Conservation (phyloP, 2,888 invertebrate genomes). For the Conchocele bisecta region DNA sequence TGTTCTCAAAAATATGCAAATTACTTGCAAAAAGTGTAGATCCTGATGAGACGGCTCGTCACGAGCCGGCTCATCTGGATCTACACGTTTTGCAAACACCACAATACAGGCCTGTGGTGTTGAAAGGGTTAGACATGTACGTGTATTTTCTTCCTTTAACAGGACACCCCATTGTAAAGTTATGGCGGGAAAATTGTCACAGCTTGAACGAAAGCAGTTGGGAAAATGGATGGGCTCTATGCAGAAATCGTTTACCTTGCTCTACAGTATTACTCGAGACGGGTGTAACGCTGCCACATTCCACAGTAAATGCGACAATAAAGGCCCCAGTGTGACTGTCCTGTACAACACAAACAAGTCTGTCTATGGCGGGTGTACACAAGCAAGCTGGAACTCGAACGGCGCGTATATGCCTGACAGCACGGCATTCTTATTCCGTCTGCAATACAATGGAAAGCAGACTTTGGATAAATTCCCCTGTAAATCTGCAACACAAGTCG, state of each 20-base stretch:
- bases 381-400: constrained; percentile 17
- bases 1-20: too few relatives aligned
- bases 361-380: constrained; percentile 41
- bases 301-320: constrained; percentile 37
- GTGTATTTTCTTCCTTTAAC: too few relatives aligned
- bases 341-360: constrained; percentile 29
- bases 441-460: neutral
- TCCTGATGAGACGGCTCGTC: too few relatives aligned
- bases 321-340: constrained; percentile 45
- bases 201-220: too few relatives aligned
- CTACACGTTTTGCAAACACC: too few relatives aligned
- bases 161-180: too few relatives aligned
- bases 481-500: neutral
- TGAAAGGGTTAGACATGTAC: too few relatives aligned
- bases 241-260: constrained; percentile 29
- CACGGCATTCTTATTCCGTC: constrained; percentile 27
- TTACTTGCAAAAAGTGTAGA: too few relatives aligned
- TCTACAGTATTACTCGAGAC: constrained; percentile 32
- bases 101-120: too few relatives aligned
- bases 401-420: constrained; percentile 12
- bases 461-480: constrained; percentile 3
- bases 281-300: constrained; percentile 34
- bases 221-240: too few relatives aligned
- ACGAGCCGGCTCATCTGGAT: too few relatives aligned
- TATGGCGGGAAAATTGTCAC: too few relatives aligned